Base-by-base conservation (phyloP, 2,113 vertebrate species). In the Pithys albifrons region DNA sequence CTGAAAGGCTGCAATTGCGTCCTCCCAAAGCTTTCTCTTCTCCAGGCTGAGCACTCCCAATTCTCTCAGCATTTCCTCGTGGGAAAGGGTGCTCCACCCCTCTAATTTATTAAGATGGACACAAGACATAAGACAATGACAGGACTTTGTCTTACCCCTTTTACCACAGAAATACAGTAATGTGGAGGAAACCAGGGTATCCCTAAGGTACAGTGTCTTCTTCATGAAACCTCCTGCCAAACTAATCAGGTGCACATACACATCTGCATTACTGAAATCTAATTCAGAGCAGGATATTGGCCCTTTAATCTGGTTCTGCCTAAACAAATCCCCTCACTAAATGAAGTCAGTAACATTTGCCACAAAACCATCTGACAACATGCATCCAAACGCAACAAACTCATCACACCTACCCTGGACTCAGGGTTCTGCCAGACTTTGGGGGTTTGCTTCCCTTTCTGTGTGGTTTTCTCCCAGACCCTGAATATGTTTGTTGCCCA, bases 261-360 rank as follows among this genome's bases (percentile, higher is more conserved):
- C 1, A 0, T 71, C 85, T 89, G 72, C 57, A 54, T 39, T 13
- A 14, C 4, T 54, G 62, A 94, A 86, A 92, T 91, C 73, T 85
- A 92, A 93, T 91, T 86, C 69, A 84, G 89, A 94, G 61, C 76
- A 96, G 88, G 88, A 86, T 61, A 45, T 11, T 4, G 6, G 89
- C 15, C 45, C 52, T 81, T 91, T 51, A 87, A 93, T 92, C 76
- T 19, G 65, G 45, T 84, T 94, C 93, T 95, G 92, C 37, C 57
- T 12, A 19, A 31, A 54, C 49, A 95, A 91, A 92, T 57, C 61
- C 57, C 65, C 52, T 86, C 83, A 35, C 9, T 31, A 80, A 65
- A 84, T 77, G 48, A 94, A 87, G 37, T 39, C 79, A 79, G 83
- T 4, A 61, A 54, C 24, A 18, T 43, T 84, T 78, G 59, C 48